These are phyloP conservation scores for Listronotus bonariensis DNA, from an alignment of 1,140 invertebrate species.

Conservation along the genomic window DNA sequence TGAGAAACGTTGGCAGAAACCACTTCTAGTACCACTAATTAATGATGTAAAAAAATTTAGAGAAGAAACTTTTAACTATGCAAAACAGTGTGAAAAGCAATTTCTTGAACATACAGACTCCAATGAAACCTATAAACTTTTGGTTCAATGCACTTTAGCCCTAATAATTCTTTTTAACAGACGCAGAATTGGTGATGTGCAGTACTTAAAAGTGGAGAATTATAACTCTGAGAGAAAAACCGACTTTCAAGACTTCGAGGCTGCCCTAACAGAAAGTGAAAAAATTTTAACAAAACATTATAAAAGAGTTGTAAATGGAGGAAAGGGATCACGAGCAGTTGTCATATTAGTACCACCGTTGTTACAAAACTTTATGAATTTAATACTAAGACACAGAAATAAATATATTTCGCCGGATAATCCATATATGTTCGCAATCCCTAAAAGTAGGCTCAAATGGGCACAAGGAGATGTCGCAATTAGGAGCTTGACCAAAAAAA, in stretches of 20 bases:
- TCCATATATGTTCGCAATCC: too few species aligned
- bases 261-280: slow-evolving; percentile 23
- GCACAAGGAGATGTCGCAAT: too few species aligned
- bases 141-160: slow-evolving; percentile 19
- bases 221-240: slow-evolving; percentile 18
- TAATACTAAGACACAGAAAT: too few species aligned
- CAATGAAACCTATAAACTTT: slow-evolving; percentile 24
- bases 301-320: too few species aligned
- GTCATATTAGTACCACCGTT: too few species aligned
- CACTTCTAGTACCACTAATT: slow-evolving; percentile 31
- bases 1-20: slow-evolving; percentile 36
- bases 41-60: slow-evolving; percentile 32
- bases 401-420: too few species aligned
- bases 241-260: slow-evolving; percentile 32
- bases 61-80: slow-evolving; percentile 20
- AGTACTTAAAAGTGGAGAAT: slow-evolving; percentile 30
- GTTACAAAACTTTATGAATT: too few species aligned
- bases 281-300: slow-evolving; percentile 29
- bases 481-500: too few species aligned
- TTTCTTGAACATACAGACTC: slow-evolving; percentile 16
- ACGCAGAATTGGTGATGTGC: slow-evolving; percentile 32
- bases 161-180: slow-evolving; percentile 35
- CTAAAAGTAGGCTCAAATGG: too few species aligned
- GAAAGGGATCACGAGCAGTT: too few species aligned
- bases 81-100: slow-evolving; percentile 19